phyloP scores from a whole-genome alignment of 2,113 vertebrate species.

The Hemiscyllium ocellatum region DNA sequence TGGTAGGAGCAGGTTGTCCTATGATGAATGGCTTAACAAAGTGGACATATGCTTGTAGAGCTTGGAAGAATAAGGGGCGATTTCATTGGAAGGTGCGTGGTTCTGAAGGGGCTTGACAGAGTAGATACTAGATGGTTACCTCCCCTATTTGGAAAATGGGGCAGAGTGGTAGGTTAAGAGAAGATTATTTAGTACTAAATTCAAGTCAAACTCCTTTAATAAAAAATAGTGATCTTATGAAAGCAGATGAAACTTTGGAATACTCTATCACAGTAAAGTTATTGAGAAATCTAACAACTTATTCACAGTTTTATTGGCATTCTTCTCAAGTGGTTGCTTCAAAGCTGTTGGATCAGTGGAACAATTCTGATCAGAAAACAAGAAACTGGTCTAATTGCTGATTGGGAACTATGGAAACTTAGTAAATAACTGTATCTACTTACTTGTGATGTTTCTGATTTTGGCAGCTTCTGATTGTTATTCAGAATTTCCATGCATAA shows the following conservation, averaged over 20 bases:
- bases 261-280: neutral
- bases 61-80: no score
- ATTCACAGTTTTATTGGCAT: neutral
- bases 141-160: neutral
- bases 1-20: no score
- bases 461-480: neutral
- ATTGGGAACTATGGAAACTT: neutral
- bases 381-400: neutral
- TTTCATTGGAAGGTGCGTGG: no score
- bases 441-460: neutral
- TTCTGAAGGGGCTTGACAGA: no score
- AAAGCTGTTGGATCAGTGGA: neutral
- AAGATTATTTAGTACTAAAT: neutral
- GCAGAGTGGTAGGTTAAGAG: neutral
- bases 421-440: neutral
- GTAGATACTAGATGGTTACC: neutral
- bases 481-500: neutral
- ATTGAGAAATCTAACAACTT: neutral
- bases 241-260: neutral
- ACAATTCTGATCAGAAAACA: neutral
- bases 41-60: no score
- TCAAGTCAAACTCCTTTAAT: neutral
- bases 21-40: no score
- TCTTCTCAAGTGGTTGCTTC: neutral
- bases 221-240: neutral